phyloP scores from a whole-genome alignment of 2,797 vertebrate genomes.

The Psittacula derbiana region DNA sequence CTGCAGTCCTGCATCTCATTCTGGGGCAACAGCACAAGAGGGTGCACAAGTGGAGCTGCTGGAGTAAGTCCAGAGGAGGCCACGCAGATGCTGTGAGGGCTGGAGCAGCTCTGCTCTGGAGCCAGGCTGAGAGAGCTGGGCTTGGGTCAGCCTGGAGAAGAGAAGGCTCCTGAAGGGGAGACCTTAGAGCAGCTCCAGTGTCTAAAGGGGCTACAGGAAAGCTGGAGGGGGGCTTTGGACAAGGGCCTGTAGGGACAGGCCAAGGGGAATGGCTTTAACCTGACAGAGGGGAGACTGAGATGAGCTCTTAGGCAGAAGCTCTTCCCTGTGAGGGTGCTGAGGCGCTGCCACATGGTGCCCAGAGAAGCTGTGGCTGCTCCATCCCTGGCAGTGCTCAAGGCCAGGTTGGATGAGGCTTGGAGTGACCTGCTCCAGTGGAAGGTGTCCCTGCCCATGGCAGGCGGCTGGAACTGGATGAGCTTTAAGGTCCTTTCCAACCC shows the following conservation, averaged over 20 bases:
- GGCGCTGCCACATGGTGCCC: too few species aligned
- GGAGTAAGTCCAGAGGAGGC: neutral
- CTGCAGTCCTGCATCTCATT: neutral
- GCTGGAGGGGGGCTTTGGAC: too few species aligned
- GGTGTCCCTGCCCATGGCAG: neutral
- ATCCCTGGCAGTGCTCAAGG: neutral
- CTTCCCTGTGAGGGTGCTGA: too few species aligned
- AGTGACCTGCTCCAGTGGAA: neutral
- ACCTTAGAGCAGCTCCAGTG: too few species aligned
- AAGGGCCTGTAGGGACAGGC: too few species aligned
- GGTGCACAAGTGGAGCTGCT: neutral
- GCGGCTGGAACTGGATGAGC: neutral
- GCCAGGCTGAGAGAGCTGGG: neutral
- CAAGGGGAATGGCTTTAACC: too few species aligned
- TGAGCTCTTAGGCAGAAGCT: too few species aligned
- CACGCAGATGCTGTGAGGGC: accelerated
- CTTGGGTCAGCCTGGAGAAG: neutral
- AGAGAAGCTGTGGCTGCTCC: too few species aligned
- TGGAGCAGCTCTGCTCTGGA: neutral
- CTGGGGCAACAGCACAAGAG: neutral
- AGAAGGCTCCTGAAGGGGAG: neutral
- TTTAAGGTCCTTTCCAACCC: neutral
- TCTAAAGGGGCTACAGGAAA: too few species aligned
- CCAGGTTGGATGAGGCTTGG: neutral
- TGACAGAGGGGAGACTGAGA: too few species aligned